Base-by-base conservation (phyloP, 2,888 invertebrate species). In the Blera fallax region DNA sequence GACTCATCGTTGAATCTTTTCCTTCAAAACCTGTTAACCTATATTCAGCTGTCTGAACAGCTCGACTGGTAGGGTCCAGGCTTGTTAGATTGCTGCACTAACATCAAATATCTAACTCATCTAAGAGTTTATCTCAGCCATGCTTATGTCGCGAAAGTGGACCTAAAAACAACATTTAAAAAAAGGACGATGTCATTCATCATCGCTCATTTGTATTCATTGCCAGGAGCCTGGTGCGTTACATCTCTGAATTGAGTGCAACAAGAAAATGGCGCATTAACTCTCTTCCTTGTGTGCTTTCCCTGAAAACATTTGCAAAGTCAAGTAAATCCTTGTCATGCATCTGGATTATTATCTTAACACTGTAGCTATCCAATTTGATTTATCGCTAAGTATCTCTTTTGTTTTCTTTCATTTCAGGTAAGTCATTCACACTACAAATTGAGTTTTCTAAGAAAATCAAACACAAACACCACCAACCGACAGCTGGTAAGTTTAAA, bases 351-450 rank as follows among this genome's bases (percentile, higher is more conserved):
- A 45, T 10, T 24, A 24, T 24, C 1, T 21, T 50, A 37, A 5
- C 18, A 16, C n/a, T n/a, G n/a, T n/a, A n/a, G n/a, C n/a, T n/a
- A n/a, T 58, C 32, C 21, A 3, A 29, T 32, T 45, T 8, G 48
- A 52, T 73, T 32, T 43, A 32, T 74, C 40, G 27, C 64, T 64
- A 45, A 29, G 43, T 43, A 29, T 7, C 5, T 7, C 52, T 54
- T 18, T 50, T 27, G 58, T 43, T 18, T 50, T 60, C n/a, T 74
- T 48, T 65, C 37, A 48, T 82, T 82, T n/a, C 52, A 82, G 82
- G 82, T 82, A 82, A 82, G 82, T 82, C 77, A 69, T 65, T 77
- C 32, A 54, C 32, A 62, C 69, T 21, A 34, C 14, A 69, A 69
- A 65, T 69, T 64, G 65, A 82, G 37, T 56, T 82, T 70, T 70